phyloP scores from a whole-genome alignment of 2,888 invertebrate genomes.

The Parnassius smintheus region DNA sequence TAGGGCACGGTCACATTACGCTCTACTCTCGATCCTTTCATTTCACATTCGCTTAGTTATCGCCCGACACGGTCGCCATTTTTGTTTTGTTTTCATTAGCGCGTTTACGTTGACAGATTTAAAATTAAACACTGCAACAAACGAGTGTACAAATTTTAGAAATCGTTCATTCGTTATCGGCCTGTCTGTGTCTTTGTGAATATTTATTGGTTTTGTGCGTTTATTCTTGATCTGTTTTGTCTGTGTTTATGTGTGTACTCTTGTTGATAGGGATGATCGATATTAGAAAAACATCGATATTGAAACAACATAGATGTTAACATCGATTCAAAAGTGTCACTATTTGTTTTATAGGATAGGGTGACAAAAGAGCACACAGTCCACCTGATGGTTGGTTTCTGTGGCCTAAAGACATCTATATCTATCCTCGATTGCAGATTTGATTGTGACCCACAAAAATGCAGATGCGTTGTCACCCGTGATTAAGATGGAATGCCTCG shows the following conservation, averaged over 20 bases:
- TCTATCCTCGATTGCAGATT: no score
- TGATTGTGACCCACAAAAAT: no score
- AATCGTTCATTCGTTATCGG: neutral
- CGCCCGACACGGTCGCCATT: constrained; percentile 7
- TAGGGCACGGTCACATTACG: neutral
- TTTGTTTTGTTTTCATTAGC: constrained; percentile 2
- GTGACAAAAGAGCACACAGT: no score
- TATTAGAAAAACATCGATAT: no score
- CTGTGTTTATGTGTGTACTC: neutral
- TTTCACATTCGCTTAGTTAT: neutral
- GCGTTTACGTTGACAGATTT: neutral
- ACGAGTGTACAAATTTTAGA: neutral
- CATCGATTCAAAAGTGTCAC: no score
- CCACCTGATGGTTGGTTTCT: no score
- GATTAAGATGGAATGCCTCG: no score
- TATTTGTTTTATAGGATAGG: no score
- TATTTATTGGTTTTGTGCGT: neutral
- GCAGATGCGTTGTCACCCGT: no score
- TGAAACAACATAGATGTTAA: no score
- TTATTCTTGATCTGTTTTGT: neutral
- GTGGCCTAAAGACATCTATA: no score
- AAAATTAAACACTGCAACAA: neutral
- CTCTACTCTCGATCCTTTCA: neutral
- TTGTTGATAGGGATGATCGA: no score
- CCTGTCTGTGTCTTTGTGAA: neutral